Base-by-base conservation (phyloP, 1,140 invertebrate species). In the Leptopilina boulardi region DNA sequence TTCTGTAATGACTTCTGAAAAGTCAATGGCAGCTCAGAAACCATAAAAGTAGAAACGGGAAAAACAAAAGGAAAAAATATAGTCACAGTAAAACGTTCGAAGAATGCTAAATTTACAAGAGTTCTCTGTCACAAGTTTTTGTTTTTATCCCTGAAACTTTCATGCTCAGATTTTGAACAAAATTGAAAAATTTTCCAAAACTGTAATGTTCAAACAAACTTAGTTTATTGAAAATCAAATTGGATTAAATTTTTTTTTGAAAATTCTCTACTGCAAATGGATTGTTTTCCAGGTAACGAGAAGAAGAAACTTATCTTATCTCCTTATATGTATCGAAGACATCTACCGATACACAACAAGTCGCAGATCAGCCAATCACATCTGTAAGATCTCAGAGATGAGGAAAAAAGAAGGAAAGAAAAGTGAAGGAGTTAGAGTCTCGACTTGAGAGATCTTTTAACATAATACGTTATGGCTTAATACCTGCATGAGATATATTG, bases 61-160 rank as follows among this genome's bases (percentile, higher is more conserved):
- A 59, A 59, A 59, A 59, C 56, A 59, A 59, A 59, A 30, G 19
- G 21, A 59, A 59, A 59, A 56, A 59, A 59, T n/a, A 59, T 26
- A 59, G 19, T 26, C 23, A 59, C 56, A 59, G 23, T 21, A 26
- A 26, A 26, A 59, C 21, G 23, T 26, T 59, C 56, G 56, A 15
- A 59, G 56, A 59, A 59, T 59, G 56, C 23, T 21, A 59, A 59
- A 15, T 59, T 59, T 59, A 30, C 56, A 26, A 54, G 19, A 26
- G 9, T 15, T 26, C 23, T 15, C 21, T 26, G 21, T 4, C 23
- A 8, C 56, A 6, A 23, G 11, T 23, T 11, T 21, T 19, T 54
- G n/a, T 8, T 4, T 18, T n/a, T 34, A 34, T 34, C 30, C 2
- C 21, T 26, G 0, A 13, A 26, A 13, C 21, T 59, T 26, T 13